These are phyloP conservation scores for Pogonognathellus flavescens DNA, from an alignment of 1,140 invertebrate genomes.

Conservation along the genomic window DNA sequence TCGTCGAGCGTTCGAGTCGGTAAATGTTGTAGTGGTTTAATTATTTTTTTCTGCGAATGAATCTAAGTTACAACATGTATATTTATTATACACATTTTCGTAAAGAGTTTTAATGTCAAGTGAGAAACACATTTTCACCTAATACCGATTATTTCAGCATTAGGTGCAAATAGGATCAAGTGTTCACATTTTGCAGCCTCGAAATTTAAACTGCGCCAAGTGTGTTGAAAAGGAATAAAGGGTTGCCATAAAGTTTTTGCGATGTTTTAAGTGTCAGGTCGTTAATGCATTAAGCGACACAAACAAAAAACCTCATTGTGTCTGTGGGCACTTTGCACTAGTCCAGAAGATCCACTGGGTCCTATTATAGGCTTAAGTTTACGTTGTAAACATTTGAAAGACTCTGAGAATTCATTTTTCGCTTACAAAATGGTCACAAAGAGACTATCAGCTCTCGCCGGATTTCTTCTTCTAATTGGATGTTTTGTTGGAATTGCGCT, in stretches of 20 bases:
- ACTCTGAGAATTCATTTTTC: conserved; percentile 13
- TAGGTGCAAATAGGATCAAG: not conserved
- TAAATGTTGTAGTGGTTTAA: no score
- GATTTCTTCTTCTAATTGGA: conserved; percentile 57
- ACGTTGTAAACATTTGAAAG: not conserved
- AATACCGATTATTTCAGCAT: no score
- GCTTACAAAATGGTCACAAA: conserved; percentile 45
- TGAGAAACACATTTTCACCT: no score
- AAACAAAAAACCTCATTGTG: not conserved
- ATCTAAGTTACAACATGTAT: no score
- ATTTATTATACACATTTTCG: no score
- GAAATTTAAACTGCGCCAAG: not conserved
- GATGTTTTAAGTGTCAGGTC: not conserved
- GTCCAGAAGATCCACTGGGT: not conserved
- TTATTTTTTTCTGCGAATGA: no score
- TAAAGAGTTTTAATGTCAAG: no score
- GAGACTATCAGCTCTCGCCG: conserved; percentile 38
- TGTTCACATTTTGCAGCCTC: not conserved
- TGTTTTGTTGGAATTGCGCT: conserved; percentile 62
- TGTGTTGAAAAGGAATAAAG: not conserved
- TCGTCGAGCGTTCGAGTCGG: no score
- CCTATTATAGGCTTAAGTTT: not conserved
- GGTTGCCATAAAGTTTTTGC: not conserved
- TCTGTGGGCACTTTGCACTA: not conserved
- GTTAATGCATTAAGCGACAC: not conserved